Evolutionary conservation across 2,888 invertebrate species (phyloP).

Genomic region (Nasonia oneida): DNA sequence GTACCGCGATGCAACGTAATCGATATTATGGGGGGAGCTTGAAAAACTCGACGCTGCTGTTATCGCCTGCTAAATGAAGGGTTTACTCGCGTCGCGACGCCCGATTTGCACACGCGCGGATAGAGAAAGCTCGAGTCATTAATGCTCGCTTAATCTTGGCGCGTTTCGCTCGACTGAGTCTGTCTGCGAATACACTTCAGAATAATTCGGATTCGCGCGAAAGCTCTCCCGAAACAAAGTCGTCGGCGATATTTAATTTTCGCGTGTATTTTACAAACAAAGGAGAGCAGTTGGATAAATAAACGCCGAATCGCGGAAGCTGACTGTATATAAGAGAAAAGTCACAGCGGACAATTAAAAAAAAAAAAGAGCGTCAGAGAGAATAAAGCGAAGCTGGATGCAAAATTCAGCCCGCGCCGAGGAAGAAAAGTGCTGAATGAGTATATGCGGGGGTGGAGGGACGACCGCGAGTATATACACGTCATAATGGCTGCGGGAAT

Average conservation of each 20-base stretch:
- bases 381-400: neutral
- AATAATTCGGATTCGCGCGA: too few relatives aligned
- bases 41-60: neutral
- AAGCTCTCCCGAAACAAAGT: too few relatives aligned
- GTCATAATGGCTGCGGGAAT: constrained; percentile 25
- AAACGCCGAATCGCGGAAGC: neutral
- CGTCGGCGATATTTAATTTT: too few relatives aligned
- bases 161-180: neutral
- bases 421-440: constrained; percentile 34
- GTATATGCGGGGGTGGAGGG: neutral
- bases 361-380: neutral
- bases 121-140: neutral
- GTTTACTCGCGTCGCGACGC: neutral
- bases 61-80: constrained; percentile 11
- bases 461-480: neutral
- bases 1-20: neutral
- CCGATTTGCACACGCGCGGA: neutral
- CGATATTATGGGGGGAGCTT: neutral
- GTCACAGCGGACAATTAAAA: neutral
- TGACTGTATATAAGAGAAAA: neutral
- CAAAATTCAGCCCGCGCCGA: neutral
- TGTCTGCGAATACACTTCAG: too few relatives aligned
- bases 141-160: constrained; percentile 5
- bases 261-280: too few relatives aligned
- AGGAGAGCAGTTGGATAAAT: too few relatives aligned